These are phyloP conservation scores for Chrysochloris asiatica DNA, from an alignment of 2,113 vertebrate species.

Conservation along the genomic window DNA sequence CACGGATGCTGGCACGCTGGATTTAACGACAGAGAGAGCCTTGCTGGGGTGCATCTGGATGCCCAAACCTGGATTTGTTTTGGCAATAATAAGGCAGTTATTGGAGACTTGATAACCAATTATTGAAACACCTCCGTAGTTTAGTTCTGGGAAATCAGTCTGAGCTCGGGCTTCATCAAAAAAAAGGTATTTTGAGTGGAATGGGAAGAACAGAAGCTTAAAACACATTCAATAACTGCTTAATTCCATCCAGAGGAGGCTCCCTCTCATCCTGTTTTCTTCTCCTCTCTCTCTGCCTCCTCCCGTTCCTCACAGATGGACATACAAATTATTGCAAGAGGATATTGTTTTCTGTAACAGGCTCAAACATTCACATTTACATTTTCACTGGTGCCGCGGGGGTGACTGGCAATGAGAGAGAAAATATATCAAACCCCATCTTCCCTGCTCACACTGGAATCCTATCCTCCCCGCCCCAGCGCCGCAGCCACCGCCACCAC, in stretches of 20 bases:
- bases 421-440: slow-evolving; percentile 67
- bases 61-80: slow-evolving; percentile 73
- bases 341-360: slow-evolving; percentile 80
- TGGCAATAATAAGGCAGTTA: slow-evolving; percentile 76
- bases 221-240: slow-evolving; percentile 78
- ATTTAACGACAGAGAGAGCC: slow-evolving; percentile 69
- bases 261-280: slow-evolving; percentile 68
- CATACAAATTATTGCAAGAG: slow-evolving; percentile 80
- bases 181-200: slow-evolving; percentile 63
- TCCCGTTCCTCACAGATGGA: slow-evolving; percentile 80
- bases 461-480: slow-evolving; percentile 9
- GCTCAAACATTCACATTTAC: slow-evolving; percentile 75
- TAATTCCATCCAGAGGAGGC: slow-evolving; percentile 75
- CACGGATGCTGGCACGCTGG: slow-evolving; percentile 83
- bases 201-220: slow-evolving; percentile 73
- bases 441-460: not conserved
- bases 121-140: slow-evolving; percentile 62
- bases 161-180: slow-evolving; percentile 50
- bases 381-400: slow-evolving; percentile 78
- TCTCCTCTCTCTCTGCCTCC: slow-evolving; percentile 66
- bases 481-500: not conserved
- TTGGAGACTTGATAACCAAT: slow-evolving; percentile 78
- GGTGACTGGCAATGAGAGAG: slow-evolving; percentile 76
- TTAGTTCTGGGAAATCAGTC: slow-evolving; percentile 59
- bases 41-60: slow-evolving; percentile 78